Evolutionary conservation across 2,113 vertebrate genomes (phyloP).

Genomic region (Hoplias malabaricus): DNA sequence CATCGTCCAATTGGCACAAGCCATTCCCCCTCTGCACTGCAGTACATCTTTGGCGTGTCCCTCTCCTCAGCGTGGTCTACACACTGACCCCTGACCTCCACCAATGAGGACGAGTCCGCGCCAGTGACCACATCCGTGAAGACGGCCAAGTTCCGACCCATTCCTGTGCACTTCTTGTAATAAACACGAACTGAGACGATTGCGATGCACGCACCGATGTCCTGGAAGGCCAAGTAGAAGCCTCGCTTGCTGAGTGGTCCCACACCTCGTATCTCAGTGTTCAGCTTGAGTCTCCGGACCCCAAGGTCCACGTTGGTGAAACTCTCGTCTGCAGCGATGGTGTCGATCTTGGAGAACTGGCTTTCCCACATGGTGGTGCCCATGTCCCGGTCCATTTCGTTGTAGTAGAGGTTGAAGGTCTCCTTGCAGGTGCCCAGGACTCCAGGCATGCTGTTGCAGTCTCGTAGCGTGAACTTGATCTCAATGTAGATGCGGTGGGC

Average conservation of each 20-base stretch:
- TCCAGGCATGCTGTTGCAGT: constrained; percentile 97
- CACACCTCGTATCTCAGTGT: constrained; percentile 91
- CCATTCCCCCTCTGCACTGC: constrained; percentile 98
- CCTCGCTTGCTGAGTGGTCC: constrained; percentile 86
- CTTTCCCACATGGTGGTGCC: constrained; percentile 84
- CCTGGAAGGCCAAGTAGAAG: constrained; percentile 97
- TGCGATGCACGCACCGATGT: constrained; percentile 94
- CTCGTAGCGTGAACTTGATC: constrained; percentile 92
- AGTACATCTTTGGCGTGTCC: constrained; percentile 98
- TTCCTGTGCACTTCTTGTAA: constrained; percentile 91
- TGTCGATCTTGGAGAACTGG: constrained; percentile 95
- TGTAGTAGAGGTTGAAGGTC: constrained; percentile 96
- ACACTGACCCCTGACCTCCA: constrained; percentile 92
- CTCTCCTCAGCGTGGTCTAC: constrained; percentile 92
- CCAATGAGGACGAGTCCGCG: constrained; percentile 91
- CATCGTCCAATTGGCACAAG: constrained; percentile 95
- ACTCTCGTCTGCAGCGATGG: constrained; percentile 94
- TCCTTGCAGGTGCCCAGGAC: constrained; percentile 97
- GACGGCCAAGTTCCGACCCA: constrained; percentile 87
- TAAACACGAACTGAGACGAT: constrained; percentile 91
- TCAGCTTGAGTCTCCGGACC: constrained; percentile 88
- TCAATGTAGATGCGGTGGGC: constrained; percentile 90
- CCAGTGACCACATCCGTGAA: constrained; percentile 94
- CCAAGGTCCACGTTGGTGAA: constrained; percentile 94
- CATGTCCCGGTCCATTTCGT: constrained; percentile 87